These are phyloP conservation scores for Tympanoctomys barrerae DNA, from an alignment of 2,797 vertebrate genomes.

Conservation along the genomic window DNA sequence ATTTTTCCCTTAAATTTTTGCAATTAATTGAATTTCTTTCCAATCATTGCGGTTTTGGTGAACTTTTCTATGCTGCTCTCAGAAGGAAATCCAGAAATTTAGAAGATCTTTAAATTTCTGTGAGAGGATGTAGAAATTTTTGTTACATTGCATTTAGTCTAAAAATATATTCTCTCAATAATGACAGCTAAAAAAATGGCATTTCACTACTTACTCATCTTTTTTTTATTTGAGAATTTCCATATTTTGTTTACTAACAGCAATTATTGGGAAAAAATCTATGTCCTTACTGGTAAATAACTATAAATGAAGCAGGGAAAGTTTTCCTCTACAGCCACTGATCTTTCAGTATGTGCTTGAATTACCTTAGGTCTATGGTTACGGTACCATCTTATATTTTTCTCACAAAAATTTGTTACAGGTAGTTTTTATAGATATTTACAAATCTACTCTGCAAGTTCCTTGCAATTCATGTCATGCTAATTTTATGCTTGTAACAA, in stretches of 20 bases:
- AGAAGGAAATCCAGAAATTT: slow-evolving; percentile 46
- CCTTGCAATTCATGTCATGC: neutral
- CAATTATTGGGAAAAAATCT: neutral
- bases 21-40: slow-evolving; percentile 20
- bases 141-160: slow-evolving; percentile 45
- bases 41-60: neutral
- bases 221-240: slow-evolving; percentile 42
- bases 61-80: slow-evolving; percentile 10
- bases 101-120: slow-evolving; percentile 60
- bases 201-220: neutral
- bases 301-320: neutral
- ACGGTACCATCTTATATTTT: neutral
- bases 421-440: neutral
- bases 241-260: slow-evolving; percentile 23
- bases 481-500: neutral
- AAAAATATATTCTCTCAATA: neutral
- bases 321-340: neutral
- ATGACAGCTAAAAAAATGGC: neutral
- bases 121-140: slow-evolving; percentile 8
- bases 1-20: neutral
- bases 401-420: slow-evolving; percentile 11
- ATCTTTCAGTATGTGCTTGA: neutral
- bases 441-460: neutral
- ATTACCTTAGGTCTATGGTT: neutral
- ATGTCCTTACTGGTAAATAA: neutral